Base-by-base conservation (phyloP, 2,113 vertebrate species). In the Syngnathus typhle region DNA sequence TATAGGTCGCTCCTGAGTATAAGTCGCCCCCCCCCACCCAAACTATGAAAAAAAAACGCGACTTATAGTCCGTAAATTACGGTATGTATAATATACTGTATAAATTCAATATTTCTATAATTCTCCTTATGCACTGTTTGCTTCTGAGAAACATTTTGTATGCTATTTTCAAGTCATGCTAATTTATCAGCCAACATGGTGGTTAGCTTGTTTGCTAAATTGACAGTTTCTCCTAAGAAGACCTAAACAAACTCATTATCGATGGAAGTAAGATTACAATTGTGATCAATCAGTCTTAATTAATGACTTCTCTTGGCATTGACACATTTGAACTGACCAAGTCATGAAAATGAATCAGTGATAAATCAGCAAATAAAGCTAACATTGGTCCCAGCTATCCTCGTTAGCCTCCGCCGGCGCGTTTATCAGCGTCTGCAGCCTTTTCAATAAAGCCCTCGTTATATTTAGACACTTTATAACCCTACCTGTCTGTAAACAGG, bases 401-500 rank as follows among this genome's bases (percentile, higher is more conserved):
- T 58, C 1, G 55, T 52, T 51, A 51, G 49, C 49, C 3, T 51
- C 49, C 3, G 49, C 19, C 49, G 6, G 19, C 8, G 19, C 37
- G 12, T 54, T 73, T 74, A 60, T 46, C 46, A 56, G 19, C 64
- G 23, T 67, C 32, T 11, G 37, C 44, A 44, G 13, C 54, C 2
- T n/a, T 68, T 37, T 67, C 38, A 61, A 43, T 68, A 23, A 72
- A 70, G 64, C 68, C 51, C 46, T 39, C 67, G 67, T 65, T 66
- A 73, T 71, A 67, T 71, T 76, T 67, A 74, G 62, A 62, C 67
- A 32, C 61, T 80, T 83, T 77, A 76, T 70, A 66, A 60, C 66
- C 47, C 66, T 72, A 81, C 80, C 81, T 81, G 65, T 58, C 65
- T 72, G 78, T 80, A 82, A 84, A 83, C 80, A 82, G 79, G 72